phyloP scores from a whole-genome alignment of 2,113 vertebrate species.

The Heliornis fulica region DNA sequence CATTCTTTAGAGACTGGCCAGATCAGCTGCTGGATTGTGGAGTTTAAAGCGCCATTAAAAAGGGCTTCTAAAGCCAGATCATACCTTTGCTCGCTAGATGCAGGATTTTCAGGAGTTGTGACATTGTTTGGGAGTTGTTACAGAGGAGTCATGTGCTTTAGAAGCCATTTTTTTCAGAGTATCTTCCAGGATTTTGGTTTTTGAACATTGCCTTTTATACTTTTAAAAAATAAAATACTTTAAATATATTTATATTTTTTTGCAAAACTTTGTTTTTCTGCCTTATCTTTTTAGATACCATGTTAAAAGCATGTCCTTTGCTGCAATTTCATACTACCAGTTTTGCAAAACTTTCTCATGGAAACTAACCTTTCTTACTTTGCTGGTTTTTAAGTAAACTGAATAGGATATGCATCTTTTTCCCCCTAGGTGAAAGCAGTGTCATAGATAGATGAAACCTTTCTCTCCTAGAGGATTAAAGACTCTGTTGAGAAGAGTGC shows the following conservation, averaged over 20 bases:
- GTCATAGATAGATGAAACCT: not conserved
- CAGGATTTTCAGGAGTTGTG: not conserved
- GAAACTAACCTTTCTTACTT: not conserved
- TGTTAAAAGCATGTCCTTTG: not conserved
- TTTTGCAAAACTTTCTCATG: not conserved
- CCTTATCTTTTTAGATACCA: not conserved
- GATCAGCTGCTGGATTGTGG: not conserved
- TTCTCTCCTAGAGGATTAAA: not conserved
- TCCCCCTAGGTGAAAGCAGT: not conserved
- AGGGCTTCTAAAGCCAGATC: not conserved
- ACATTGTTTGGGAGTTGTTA: not conserved
- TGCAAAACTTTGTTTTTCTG: not conserved
- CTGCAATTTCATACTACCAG: not conserved
- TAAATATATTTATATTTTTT: not conserved
- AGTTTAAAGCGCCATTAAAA: not conserved
- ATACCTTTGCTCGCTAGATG: not conserved
- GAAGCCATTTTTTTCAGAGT: not conserved
- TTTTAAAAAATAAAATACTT: not conserved
- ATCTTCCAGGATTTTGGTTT: not conserved
- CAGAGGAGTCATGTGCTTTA: not conserved
- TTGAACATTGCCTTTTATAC: not conserved
- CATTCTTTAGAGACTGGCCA: not conserved
- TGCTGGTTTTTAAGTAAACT: not conserved
- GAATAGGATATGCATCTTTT: not conserved
- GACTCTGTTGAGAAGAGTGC: not conserved